phyloP scores from a whole-genome alignment of 1,140 invertebrate species.

The Meloidogyne chitwoodi region DNA sequence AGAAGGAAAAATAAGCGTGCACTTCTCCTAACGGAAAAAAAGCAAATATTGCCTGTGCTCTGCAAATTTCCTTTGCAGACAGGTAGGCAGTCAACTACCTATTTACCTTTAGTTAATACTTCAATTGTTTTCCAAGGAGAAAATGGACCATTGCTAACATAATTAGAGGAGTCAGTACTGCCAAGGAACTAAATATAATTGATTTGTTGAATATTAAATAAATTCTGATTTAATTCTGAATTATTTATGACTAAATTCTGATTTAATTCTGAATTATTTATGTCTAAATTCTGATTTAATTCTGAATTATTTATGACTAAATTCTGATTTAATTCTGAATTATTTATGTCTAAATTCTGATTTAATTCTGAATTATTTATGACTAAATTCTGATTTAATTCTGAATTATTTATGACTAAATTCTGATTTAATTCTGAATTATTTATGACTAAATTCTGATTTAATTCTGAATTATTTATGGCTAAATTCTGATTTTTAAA shows the following conservation, averaged over 20 bases:
- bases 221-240: too few relatives aligned
- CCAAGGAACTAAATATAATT: conserved; percentile 55
- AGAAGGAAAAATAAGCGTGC: too few relatives aligned
- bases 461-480: not conserved
- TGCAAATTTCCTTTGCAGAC: too few relatives aligned
- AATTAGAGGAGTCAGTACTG: conserved; percentile 44
- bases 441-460: not conserved
- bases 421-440: not conserved
- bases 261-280: too few relatives aligned
- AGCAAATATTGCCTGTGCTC: too few relatives aligned
- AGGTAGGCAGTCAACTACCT: too few relatives aligned
- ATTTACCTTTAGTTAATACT: conserved; percentile 17
- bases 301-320: too few relatives aligned
- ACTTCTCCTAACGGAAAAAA: too few relatives aligned
- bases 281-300: too few relatives aligned
- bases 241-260: too few relatives aligned
- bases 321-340: not conserved
- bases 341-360: not conserved
- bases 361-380: not conserved
- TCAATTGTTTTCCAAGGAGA: conserved; percentile 37
- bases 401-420: too few relatives aligned
- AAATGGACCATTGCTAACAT: conserved; percentile 32
- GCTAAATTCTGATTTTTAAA: not conserved
- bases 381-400: not conserved
- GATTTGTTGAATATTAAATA: not conserved